phyloP scores from a whole-genome alignment of 2,888 invertebrate species.

The Alentia gelatinosa region DNA sequence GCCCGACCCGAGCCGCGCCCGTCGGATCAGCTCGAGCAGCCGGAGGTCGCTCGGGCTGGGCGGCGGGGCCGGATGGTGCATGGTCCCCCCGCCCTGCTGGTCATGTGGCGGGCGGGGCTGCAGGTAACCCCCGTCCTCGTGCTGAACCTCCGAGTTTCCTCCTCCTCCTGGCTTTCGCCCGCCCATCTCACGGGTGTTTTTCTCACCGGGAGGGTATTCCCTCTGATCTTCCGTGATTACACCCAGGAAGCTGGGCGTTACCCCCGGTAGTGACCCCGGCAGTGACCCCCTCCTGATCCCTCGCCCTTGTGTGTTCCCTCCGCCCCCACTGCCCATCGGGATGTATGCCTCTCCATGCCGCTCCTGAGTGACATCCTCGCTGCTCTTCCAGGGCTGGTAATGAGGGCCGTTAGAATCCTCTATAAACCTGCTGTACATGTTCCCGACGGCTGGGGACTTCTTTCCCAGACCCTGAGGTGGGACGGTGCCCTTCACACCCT shows the following conservation, averaged over 20 bases:
- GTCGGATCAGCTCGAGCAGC: neutral
- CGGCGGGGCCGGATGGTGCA: neutral
- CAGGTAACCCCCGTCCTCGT: neutral
- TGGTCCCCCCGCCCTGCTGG: neutral
- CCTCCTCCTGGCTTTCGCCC: neutral
- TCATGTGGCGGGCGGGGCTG: neutral
- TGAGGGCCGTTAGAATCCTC: neutral
- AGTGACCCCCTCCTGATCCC: neutral
- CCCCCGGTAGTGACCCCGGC: neutral
- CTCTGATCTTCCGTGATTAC: neutral
- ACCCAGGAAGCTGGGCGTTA: neutral
- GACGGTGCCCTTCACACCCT: neutral
- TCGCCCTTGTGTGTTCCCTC: neutral
- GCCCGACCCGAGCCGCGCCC: constrained; percentile 5
- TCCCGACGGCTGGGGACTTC: neutral
- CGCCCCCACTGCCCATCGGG: neutral
- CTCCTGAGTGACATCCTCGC: neutral
- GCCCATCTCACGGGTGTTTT: neutral
- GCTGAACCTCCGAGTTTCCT: neutral
- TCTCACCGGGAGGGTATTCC: neutral
- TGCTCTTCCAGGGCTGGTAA: neutral
- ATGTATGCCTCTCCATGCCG: neutral
- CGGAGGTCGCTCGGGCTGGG: neutral
- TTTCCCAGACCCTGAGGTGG: neutral
- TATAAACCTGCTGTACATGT: constrained; percentile 26